Conservation (phyloP, 1,140 invertebrate species). For the Lepidurus apus region DNA sequence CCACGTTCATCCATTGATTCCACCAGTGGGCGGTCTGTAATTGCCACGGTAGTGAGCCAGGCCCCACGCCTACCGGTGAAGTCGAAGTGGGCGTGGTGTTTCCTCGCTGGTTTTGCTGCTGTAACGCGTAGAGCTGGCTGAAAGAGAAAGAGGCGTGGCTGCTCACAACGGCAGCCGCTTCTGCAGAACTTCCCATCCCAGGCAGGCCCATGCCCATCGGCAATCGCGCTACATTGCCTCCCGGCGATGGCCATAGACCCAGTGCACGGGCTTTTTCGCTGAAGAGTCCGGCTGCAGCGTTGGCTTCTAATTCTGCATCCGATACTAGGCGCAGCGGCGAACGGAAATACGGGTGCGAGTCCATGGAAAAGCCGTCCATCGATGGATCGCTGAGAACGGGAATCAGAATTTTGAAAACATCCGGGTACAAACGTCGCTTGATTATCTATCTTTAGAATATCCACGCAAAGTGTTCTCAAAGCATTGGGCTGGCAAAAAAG, state of each 20-base stretch:
- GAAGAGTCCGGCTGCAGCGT: background rate
- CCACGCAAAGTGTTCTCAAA: too few species aligned
- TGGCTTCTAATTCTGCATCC: background rate
- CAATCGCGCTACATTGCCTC: background rate
- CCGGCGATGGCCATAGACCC: background rate
- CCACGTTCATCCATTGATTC: constrained; percentile 4
- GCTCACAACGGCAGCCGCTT: background rate
- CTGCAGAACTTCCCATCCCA: background rate
- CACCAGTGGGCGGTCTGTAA: constrained; percentile 11
- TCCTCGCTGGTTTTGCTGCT: constrained; percentile 4
- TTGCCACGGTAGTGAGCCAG: background rate
- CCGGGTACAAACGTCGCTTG: too few species aligned
- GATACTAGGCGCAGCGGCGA: background rate
- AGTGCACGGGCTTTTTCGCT: background rate
- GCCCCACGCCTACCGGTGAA: background rate
- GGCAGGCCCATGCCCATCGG: background rate
- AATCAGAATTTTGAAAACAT: background rate
- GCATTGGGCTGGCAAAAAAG: too few species aligned
- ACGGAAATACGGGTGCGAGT: background rate
- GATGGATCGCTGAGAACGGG: background rate
- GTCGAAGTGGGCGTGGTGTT: background rate
- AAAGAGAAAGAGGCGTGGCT: background rate
- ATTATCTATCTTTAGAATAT: too few species aligned
- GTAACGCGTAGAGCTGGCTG: background rate
- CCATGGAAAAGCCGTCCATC: background rate